Evolutionary conservation across 2,797 vertebrate species (phyloP), one percentile per base, ranked within the genome.

Genomic region (Melanotaenia pygmaea): DNA sequence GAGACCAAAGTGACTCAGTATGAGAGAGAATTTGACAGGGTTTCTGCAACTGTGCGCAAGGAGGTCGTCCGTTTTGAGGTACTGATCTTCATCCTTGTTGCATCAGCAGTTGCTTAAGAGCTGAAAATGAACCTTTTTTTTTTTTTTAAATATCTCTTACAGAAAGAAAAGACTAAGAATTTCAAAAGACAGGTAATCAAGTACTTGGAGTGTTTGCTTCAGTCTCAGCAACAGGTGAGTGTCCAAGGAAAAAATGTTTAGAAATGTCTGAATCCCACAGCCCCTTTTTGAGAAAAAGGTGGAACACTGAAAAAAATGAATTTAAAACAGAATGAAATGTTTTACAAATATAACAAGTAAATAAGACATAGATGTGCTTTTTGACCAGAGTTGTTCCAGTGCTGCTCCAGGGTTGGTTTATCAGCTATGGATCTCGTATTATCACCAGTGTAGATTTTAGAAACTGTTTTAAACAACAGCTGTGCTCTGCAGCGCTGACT

Each of bases 41-140:
- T 99, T 69, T 99, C 97, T 26, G 81, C 95, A 0, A 96, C 97
- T 9, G 96, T 98, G 65, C 96, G 97, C 76, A 99, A 97, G 84
- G 98, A 99, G 80, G 97, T 99, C 64, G 81, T 94, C 59, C 94
- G 97, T 62, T 99, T 99, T 86, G 97, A 99, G 96, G 98, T 99
- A 77, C n/a, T 4, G 3, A 30, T 37, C 0, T 24, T 58, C 5
- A 1, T 30, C 16, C 35, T 3, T 22, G 5, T 1, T 58, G 47
- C 28, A 32, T 47, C 43, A n/a, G 38, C 20, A 16, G 11, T 32
- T 12, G 11, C n/a, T 13, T 28, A 6, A 57, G 18, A 0, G 13
- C 3, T 26, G 47, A 12, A 45, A 20, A 12, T 67, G 6, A 6
- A 67, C 34, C 37, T 0, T 16, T n/a, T 50, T 53, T 47, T 47